A percentile compares a stretch with the other conserved stretches of the same genome.
Evolutionary conservation across 2,113 vertebrate genomes (phyloP).

Genomic region (Myotis lucifugus): DNA sequence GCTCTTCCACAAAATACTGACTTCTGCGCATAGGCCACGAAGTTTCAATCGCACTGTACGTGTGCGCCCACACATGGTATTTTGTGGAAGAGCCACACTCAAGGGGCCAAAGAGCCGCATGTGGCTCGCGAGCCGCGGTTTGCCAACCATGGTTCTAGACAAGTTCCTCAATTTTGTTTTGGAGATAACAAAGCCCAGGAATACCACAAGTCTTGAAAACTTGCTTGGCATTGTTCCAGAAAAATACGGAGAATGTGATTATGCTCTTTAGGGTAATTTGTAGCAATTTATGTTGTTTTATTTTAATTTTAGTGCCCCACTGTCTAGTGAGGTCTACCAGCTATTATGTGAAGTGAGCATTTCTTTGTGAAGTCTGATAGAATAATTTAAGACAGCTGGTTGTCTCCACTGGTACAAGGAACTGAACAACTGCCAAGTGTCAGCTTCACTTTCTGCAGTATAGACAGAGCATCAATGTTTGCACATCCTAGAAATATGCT

Average conservation of each 20-base stretch:
- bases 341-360: background rate
- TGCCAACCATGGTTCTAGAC: background rate
- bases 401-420: background rate
- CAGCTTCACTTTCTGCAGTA: conserved; percentile 30
- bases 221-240: background rate
- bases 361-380: background rate
- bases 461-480: background rate
- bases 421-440: conserved; percentile 36
- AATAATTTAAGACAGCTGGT: conserved; percentile 41
- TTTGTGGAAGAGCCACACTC: too few species aligned
- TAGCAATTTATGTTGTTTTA: conserved; percentile 12
- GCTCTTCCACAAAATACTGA: too few species aligned
- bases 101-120: too few species aligned
- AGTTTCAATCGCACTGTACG: too few species aligned
- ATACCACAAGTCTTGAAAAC: background rate
- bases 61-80: too few species aligned
- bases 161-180: background rate
- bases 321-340: background rate
- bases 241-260: background rate
- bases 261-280: background rate
- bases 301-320: background rate
- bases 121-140: too few species aligned
- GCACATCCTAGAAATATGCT: conserved; percentile 24
- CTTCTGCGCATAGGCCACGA: too few species aligned
- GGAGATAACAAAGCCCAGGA: background rate